Percentiles rank a stretch among this genome's conserved stretches.
These are phyloP conservation scores for Tridacna gigas DNA, from an alignment of 2,888 invertebrate species.

Conservation along the genomic window DNA sequence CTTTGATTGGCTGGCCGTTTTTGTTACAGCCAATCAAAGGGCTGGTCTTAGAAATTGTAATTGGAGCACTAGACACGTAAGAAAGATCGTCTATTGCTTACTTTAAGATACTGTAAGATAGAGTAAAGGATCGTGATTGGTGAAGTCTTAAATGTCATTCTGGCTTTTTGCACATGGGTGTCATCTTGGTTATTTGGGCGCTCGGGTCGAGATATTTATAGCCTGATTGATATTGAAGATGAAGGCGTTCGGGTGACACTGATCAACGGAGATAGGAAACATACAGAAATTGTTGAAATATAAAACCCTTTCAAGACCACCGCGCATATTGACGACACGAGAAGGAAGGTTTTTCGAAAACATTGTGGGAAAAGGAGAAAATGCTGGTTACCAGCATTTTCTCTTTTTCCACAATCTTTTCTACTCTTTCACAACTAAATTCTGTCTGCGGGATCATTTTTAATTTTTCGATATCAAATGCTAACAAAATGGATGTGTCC, in stretches of 20 bases:
- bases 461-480: no score
- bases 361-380: neutral
- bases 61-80: no score
- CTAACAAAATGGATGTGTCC: no score
- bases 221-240: conserved; percentile 25
- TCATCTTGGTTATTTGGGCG: conserved; percentile 27
- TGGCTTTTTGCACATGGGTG: conserved; percentile 29
- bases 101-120: no score
- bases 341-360: neutral
- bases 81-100: no score
- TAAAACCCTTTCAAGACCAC: neutral
- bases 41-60: no score
- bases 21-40: no score
- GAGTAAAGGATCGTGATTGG: neutral
- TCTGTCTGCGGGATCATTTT: no score
- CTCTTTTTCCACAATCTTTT: no score
- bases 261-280: conserved; percentile 12
- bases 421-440: no score
- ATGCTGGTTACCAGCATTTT: neutral
- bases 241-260: conserved; percentile 28
- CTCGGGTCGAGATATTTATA: conserved; percentile 20
- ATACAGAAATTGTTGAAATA: neutral
- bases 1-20: no score
- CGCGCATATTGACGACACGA: neutral
- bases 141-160: conserved; percentile 20